Percentiles rank a stretch among this genome's conserved stretches.
These are phyloP conservation scores for Eurytoma adleriae DNA, from an alignment of 2,888 invertebrate species.

Conservation along the genomic window DNA sequence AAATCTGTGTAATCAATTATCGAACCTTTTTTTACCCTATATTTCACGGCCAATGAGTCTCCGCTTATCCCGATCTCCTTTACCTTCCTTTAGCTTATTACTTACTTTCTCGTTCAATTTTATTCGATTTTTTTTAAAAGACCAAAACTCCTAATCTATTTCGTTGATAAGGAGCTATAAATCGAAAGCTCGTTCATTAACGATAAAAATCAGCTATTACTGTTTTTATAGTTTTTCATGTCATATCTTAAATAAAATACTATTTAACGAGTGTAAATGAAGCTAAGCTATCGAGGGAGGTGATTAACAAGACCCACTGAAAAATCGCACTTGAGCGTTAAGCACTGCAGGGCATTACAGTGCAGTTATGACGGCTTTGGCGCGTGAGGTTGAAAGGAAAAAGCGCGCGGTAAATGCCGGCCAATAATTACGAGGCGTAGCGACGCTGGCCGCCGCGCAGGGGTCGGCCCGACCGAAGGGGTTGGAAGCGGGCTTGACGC, in stretches of 20 bases:
- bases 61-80: conserved; percentile 48
- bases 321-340: conserved; percentile 18
- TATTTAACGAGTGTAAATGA: not conserved
- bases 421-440: conserved; percentile 38
- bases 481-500: not conserved
- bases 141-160: too few relatives aligned
- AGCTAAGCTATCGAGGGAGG: not conserved
- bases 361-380: conserved; percentile 3
- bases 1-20: conserved; percentile 75
- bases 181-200: too few relatives aligned
- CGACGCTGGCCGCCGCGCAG: not conserved
- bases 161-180: too few relatives aligned
- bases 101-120: conserved; percentile 61
- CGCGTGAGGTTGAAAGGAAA: conserved; percentile 10
- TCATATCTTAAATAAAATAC: not conserved
- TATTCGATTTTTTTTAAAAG: conserved; percentile 13
- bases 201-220: not conserved
- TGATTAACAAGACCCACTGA: conserved; percentile 1
- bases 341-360: conserved; percentile 14
- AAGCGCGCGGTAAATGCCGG: conserved; percentile 29
- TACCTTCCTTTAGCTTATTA: conserved; percentile 50
- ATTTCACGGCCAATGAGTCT: conserved; percentile 74
- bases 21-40: conserved; percentile 74
- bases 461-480: not conserved
- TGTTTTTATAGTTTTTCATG: not conserved